Percentiles rank a stretch among this genome's conserved stretches.
These are phyloP conservation scores for Thymelicus lineola DNA, from an alignment of 2,888 invertebrate genomes.

Conservation along the genomic window DNA sequence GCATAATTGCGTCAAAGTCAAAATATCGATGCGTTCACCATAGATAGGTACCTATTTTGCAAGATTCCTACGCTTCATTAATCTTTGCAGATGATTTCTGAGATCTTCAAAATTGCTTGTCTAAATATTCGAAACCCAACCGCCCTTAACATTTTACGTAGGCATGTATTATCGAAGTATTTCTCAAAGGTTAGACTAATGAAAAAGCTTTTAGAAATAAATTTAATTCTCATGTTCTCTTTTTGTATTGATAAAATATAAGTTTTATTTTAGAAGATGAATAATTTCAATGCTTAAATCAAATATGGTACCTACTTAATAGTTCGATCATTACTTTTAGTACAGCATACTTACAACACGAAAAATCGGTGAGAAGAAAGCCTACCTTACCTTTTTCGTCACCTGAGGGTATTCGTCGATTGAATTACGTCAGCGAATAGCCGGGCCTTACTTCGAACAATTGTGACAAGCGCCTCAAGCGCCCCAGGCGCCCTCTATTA, in stretches of 20 bases:
- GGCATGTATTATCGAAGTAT: slow-evolving; percentile 19
- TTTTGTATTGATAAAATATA: neutral
- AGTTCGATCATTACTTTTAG: no score
- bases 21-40: slow-evolving; percentile 6
- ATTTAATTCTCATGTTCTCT: neutral
- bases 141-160: slow-evolving; percentile 20
- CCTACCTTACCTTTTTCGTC: slow-evolving; percentile 52
- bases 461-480: slow-evolving; percentile 57
- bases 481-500: slow-evolving; percentile 63
- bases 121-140: slow-evolving; percentile 33
- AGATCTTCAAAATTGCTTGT: slow-evolving; percentile 29
- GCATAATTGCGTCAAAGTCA: neutral
- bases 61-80: slow-evolving; percentile 24
- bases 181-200: slow-evolving; percentile 13
- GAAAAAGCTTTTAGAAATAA: slow-evolving; percentile 14
- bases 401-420: slow-evolving; percentile 56
- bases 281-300: no score
- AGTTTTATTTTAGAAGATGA: no score
- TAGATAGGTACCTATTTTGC: slow-evolving; percentile 4
- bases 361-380: slow-evolving; percentile 25
- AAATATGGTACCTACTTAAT: no score
- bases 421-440: slow-evolving; percentile 60
- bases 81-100: slow-evolving; percentile 32
- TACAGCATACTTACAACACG: slow-evolving; percentile 12
- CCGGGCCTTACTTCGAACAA: slow-evolving; percentile 41